These are phyloP conservation scores for Lichenostomus cassidix DNA, from an alignment of 2,113 vertebrate species.

Conservation along the genomic window DNA sequence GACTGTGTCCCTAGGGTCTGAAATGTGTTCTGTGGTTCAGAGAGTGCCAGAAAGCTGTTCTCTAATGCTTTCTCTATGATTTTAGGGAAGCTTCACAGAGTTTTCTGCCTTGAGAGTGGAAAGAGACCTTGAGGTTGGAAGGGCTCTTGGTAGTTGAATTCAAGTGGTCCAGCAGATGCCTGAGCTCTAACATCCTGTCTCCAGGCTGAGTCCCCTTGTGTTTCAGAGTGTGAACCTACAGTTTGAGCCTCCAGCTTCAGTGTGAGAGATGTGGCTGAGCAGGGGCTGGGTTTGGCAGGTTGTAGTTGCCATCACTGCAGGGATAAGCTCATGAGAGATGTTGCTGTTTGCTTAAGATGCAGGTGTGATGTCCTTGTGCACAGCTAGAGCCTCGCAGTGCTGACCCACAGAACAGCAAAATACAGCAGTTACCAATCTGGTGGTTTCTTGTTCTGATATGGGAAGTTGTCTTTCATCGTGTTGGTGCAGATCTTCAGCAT, in stretches of 20 bases:
- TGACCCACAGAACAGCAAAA: not conserved
- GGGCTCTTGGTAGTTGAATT: not conserved
- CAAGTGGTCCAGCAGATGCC: not conserved
- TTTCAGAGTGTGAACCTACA: not conserved
- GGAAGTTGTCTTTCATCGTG: not conserved
- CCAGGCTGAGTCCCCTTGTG: not conserved
- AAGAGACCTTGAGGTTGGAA: not conserved
- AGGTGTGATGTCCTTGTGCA: not conserved
- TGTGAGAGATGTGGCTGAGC: not conserved
- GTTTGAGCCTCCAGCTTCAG: not conserved
- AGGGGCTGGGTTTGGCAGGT: not conserved
- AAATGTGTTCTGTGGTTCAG: not conserved
- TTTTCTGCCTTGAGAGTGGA: not conserved
- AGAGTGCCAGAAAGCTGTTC: not conserved
- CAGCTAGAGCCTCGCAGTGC: not conserved
- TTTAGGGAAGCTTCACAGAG: not conserved
- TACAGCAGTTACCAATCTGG: not conserved
- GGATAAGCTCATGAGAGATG: not conserved
- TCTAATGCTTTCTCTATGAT: not conserved
- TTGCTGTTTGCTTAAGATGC: not conserved
- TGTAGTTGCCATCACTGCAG: rapidly evolving
- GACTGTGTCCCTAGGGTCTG: not conserved
- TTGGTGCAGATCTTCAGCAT: not conserved
- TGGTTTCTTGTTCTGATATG: not conserved
- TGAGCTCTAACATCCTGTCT: not conserved